Evolutionary conservation across 2,888 invertebrate genomes (phyloP), one percentile per base, ranked within the genome.

Genomic region (Chrysolina americana): DNA sequence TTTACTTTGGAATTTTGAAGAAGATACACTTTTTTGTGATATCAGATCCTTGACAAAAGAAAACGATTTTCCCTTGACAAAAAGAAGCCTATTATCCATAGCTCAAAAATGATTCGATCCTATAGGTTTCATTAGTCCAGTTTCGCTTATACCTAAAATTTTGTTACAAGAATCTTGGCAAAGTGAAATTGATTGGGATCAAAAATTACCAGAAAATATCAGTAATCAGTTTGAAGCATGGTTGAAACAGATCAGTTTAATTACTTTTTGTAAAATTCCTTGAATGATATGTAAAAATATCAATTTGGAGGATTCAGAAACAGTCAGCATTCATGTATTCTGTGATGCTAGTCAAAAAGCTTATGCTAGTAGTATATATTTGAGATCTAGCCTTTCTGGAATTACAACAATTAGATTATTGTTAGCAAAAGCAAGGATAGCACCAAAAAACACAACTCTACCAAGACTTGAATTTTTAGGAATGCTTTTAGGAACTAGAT

Each of bases 1-100:
- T 65, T 65, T 41, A 65, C 44, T 65, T 65, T 41, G 65, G 65
- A 65, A 65, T 65, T 41, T 65, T 19, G 41, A 65, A 17, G 65
- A 65, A 44, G 65, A 65, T 13, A 65, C 65, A 36, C 6, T 65
- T n/a, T 65, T 65, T 65, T 65, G 65, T 65, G 10, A 65, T 17
- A 41, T 44, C 41, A 65, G n/a, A 17, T 15, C 41, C 8, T n/a
- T 65, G 21, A 41, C 15, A 19, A 41, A 41, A 11, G 41, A 15
- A 65, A 10, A 41, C 15, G n/a, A 41, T 65, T 41, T 65, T 41
- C 65, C 65, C 41, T 13, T 65, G 41, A 36, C 65, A 13, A 65
- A 65, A 65, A 15, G 41, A 65, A 17, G 41, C 36, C 10, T 65
- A 41, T 17, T 65, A 41, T 41, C 65, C 41, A 41, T 41, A 15